A percentile compares a stretch with the other conserved stretches of the same genome.
These are phyloP conservation scores for Alentia gelatinosa DNA, from an alignment of 2,888 invertebrate genomes.

Conservation along the genomic window DNA sequence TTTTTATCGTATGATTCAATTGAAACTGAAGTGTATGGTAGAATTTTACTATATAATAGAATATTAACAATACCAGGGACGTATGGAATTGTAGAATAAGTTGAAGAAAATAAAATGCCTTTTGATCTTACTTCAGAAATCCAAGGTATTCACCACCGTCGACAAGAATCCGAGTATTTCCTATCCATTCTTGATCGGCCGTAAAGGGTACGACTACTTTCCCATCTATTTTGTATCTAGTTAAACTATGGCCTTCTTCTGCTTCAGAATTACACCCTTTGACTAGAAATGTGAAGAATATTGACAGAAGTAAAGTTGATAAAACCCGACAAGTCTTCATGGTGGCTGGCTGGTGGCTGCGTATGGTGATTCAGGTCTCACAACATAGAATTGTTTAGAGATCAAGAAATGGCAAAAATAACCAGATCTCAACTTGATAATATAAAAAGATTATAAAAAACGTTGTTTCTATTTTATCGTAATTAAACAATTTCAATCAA, in stretches of 20 bases:
- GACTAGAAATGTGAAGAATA: background rate
- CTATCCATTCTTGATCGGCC: conserved; percentile 77
- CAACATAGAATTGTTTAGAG: background rate
- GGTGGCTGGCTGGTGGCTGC: background rate
- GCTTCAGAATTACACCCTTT: conserved; percentile 38
- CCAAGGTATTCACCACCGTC: conserved; percentile 94
- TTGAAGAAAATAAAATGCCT: too few species aligned
- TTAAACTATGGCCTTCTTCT: background rate
- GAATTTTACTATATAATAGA: too few species aligned
- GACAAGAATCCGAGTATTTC: conserved; percentile 83
- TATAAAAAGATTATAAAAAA: too few species aligned
- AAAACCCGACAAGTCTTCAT: background rate
- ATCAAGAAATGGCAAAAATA: too few species aligned
- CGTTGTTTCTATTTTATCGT: too few species aligned
- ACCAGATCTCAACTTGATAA: too few species aligned
- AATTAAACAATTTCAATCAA: too few species aligned
- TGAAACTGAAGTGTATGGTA: too few species aligned
- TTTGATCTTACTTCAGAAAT: conserved; percentile 86
- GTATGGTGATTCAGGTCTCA: conserved; percentile 29
- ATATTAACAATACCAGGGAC: too few species aligned
- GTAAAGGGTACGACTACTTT: conserved; percentile 75
- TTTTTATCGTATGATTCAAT: too few species aligned
- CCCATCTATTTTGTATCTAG: conserved; percentile 69
- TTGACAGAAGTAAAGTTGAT: background rate
- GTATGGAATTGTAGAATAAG: too few species aligned